These are phyloP conservation scores for Linurgus olivaceus DNA, from an alignment of 2,797 vertebrate species.

Conservation along the genomic window DNA sequence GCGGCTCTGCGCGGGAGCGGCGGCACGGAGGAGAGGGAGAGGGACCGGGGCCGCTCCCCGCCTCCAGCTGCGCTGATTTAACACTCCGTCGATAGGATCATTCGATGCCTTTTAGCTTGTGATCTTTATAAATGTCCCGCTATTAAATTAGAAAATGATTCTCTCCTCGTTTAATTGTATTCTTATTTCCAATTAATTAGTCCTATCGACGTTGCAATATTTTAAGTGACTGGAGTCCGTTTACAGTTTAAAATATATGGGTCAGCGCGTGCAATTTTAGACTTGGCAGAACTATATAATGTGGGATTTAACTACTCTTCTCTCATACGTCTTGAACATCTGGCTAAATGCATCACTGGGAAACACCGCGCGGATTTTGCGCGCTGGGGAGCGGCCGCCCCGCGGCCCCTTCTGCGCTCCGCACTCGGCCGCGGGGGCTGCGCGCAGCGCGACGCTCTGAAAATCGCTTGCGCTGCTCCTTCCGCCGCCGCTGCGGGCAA, in stretches of 20 bases:
- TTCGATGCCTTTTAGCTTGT: constrained; percentile 80
- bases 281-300: constrained; percentile 73
- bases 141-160: constrained; percentile 88
- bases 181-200: constrained; percentile 86
- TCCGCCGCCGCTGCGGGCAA: neutral
- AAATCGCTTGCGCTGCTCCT: neutral
- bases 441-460: neutral
- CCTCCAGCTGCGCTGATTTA: constrained; percentile 72
- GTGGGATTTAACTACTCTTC: constrained; percentile 74
- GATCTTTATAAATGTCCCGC: constrained; percentile 84
- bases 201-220: constrained; percentile 83
- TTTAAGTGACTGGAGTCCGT: constrained; percentile 82
- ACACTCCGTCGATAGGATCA: constrained; percentile 77
- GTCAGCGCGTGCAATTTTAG: constrained; percentile 69
- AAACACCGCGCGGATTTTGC: neutral
- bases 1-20: neutral
- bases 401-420: neutral
- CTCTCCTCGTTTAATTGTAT: constrained; percentile 85
- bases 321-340: constrained; percentile 70
- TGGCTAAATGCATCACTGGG: neutral
- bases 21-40: neutral
- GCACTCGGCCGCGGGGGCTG: neutral
- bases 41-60: neutral
- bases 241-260: constrained; percentile 79
- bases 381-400: neutral